Evolutionary conservation across 2,797 vertebrate genomes (phyloP).

Genomic region (Microctenopoma stevenorrisi): DNA sequence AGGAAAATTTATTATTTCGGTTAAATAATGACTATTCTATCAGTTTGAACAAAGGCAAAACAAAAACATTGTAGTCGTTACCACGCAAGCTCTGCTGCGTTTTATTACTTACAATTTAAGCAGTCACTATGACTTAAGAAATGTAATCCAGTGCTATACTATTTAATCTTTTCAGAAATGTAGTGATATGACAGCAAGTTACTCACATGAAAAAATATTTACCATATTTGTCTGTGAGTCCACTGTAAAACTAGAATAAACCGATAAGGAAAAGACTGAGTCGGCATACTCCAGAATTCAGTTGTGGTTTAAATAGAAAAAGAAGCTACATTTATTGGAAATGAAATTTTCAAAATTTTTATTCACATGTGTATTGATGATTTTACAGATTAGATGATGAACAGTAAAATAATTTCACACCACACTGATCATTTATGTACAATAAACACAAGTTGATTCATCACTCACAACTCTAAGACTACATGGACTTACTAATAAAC

Average conservation of each 20-base stretch:
- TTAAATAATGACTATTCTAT: neutral
- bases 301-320: neutral
- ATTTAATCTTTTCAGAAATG: neutral
- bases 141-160: neutral
- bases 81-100: neutral
- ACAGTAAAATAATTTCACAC: constrained; percentile 40
- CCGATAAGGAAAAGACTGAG: neutral
- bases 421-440: constrained; percentile 15
- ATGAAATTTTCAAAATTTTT: constrained; percentile 12
- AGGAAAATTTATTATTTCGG: neutral
- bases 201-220: neutral
- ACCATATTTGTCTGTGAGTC: neutral
- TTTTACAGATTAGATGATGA: constrained; percentile 29
- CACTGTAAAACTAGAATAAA: neutral
- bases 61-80: neutral
- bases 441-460: neutral
- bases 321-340: neutral
- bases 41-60: neutral
- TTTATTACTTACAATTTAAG: neutral
- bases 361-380: constrained; percentile 53
- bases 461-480: neutral
- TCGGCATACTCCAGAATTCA: neutral
- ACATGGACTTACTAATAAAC: constrained; percentile 6
- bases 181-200: neutral
- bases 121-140: neutral